These are phyloP conservation scores for Bombus terrestris DNA, from an alignment of 1,140 invertebrate genomes.

Conservation along the genomic window DNA sequence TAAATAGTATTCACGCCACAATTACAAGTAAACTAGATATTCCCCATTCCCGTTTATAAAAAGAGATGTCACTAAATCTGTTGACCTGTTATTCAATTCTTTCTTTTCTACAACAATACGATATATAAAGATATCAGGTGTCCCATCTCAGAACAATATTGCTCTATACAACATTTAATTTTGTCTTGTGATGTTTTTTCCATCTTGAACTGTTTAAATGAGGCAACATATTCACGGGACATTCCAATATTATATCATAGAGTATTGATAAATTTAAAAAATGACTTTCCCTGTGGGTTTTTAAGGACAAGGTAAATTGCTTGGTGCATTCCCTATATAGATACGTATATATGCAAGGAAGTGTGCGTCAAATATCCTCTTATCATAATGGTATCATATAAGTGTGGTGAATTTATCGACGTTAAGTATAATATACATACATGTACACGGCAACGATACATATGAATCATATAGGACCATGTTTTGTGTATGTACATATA, in stretches of 20 bases:
- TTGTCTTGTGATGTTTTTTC: not conserved
- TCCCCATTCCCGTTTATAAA: not conserved
- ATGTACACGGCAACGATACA: conserved; percentile 74
- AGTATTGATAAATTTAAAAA: not conserved
- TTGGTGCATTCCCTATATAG: conserved; percentile 41
- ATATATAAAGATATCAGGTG: not conserved
- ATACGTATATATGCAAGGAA: conserved; percentile 24
- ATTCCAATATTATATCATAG: too few relatives aligned
- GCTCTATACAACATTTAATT: not conserved
- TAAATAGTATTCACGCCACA: not conserved
- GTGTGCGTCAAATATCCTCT: conserved; percentile 27
- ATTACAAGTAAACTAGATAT: not conserved
- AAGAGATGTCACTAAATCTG: not conserved
- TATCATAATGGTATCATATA: conserved; percentile 29
- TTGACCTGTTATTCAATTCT: not conserved
- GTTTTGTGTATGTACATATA: conserved; percentile 76
- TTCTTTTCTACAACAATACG: not conserved
- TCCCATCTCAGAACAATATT: not conserved
- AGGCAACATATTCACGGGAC: too few relatives aligned
- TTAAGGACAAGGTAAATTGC: conserved; percentile 45
- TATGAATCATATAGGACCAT: conserved; percentile 77
- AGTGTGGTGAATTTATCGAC: conserved; percentile 43
- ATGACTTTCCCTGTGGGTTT: conserved; percentile 27
- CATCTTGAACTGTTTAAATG: too few relatives aligned
- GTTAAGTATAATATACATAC: conserved; percentile 57